Evolutionary conservation across 2,888 invertebrate genomes (phyloP).

Genomic region (Heteromyza rotundicornis): DNA sequence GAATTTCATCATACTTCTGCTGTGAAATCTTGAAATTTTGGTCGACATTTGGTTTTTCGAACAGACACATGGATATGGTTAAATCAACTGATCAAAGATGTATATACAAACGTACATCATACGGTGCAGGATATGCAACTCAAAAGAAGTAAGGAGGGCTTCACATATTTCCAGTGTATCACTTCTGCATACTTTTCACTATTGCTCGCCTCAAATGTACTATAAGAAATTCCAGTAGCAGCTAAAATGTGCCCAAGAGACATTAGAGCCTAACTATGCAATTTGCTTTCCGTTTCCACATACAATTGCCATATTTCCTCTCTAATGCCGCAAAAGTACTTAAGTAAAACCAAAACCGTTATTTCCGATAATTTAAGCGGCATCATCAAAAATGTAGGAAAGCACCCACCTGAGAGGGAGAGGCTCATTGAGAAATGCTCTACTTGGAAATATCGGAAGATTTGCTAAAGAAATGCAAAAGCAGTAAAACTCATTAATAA

Average conservation of each 20-base stretch:
- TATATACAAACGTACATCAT: too few species aligned
- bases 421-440: background rate
- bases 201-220: too few species aligned
- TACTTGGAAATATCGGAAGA: too few species aligned
- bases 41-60: too few species aligned
- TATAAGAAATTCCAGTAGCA: conserved; percentile 21
- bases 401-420: background rate
- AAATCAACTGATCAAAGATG: too few species aligned
- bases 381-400: conserved; percentile 28
- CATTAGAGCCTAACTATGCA: background rate
- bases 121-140: too few species aligned
- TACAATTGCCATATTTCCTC: background rate
- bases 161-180: too few species aligned
- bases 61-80: too few species aligned
- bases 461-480: background rate
- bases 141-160: too few species aligned
- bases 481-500: conserved; percentile 7
- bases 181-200: too few species aligned
- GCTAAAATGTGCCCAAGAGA: conserved; percentile 23
- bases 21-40: too few species aligned
- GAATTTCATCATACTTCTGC: too few species aligned
- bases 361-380: conserved; percentile 37
- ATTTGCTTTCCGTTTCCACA: background rate
- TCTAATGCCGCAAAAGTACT: conserved; percentile 13
- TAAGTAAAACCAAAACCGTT: conserved; percentile 36